Conservation (phyloP, 2,888 invertebrate species). For the Lamproptera curius region DNA sequence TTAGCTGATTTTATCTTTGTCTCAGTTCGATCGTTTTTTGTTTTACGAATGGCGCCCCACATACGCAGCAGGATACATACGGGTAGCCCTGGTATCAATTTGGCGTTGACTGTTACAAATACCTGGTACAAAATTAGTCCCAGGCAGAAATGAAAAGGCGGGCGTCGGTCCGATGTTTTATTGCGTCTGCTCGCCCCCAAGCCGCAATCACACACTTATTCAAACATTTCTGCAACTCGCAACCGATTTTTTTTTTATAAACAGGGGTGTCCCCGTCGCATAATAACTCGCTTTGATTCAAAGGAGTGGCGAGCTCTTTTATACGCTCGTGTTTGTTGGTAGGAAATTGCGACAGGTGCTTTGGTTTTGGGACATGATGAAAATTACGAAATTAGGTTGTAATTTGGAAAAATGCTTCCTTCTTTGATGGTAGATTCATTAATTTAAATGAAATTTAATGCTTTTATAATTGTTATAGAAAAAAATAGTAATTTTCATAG, state of each 20-base stretch:
- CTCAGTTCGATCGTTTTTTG: neutral
- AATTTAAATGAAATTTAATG: too few relatives aligned
- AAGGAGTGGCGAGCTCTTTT: slow-evolving; percentile 29
- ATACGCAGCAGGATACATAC: neutral
- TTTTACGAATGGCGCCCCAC: neutral
- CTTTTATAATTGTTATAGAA: too few relatives aligned
- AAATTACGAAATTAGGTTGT: too few relatives aligned
- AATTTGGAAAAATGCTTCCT: too few relatives aligned
- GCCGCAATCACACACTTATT: slow-evolving; percentile 74
- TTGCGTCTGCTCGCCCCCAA: slow-evolving; percentile 27
- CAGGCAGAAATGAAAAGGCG: slow-evolving; percentile 28
- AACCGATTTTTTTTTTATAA: slow-evolving; percentile 63
- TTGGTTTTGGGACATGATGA: too few relatives aligned
- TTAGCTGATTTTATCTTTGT: neutral
- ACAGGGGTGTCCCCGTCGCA: slow-evolving; percentile 44
- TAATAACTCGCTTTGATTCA: slow-evolving; percentile 52
- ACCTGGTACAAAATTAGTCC: slow-evolving; percentile 19
- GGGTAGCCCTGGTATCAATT: neutral
- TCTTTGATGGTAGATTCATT: too few relatives aligned
- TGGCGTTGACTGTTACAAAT: slow-evolving; percentile 2
- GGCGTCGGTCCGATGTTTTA: slow-evolving; percentile 26
- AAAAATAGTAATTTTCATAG: too few relatives aligned
- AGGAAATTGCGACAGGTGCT: slow-evolving; percentile 24
- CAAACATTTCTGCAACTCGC: slow-evolving; percentile 59
- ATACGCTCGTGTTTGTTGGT: slow-evolving; percentile 21